Conservation (phyloP, 2,113 vertebrate species). For the Chionomys nivalis region DNA sequence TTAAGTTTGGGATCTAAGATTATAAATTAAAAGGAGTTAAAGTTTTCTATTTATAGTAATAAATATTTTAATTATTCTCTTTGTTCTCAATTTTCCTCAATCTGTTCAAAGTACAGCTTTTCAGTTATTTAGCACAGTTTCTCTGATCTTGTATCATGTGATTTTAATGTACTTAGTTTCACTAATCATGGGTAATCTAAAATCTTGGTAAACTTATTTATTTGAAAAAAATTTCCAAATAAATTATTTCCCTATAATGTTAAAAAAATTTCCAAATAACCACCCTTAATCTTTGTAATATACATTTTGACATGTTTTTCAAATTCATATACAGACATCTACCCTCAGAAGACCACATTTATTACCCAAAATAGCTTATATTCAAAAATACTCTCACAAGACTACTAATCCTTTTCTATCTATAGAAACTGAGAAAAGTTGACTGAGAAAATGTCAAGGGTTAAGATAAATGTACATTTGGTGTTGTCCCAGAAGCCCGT, state of each 20-base stretch:
- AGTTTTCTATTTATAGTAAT: not conserved
- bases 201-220: not conserved
- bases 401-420: not conserved
- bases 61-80: not conserved
- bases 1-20: not conserved
- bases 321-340: not conserved
- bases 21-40: not conserved
- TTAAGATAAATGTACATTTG: not conserved
- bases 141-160: not conserved
- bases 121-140: not conserved
- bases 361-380: not conserved
- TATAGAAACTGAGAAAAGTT: not conserved
- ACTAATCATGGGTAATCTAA: not conserved
- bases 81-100: not conserved
- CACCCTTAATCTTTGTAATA: not conserved
- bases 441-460: not conserved
- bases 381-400: not conserved
- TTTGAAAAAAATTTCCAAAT: not conserved
- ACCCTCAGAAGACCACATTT: not conserved
- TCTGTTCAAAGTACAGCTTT: not conserved
- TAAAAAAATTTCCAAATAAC: not conserved
- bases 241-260: too few relatives aligned
- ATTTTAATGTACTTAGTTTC: not conserved
- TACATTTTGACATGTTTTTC: not conserved
- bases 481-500: not conserved